Base-by-base conservation (phyloP, 2,113 vertebrate genomes). In the Ictalurus punctatus region DNA sequence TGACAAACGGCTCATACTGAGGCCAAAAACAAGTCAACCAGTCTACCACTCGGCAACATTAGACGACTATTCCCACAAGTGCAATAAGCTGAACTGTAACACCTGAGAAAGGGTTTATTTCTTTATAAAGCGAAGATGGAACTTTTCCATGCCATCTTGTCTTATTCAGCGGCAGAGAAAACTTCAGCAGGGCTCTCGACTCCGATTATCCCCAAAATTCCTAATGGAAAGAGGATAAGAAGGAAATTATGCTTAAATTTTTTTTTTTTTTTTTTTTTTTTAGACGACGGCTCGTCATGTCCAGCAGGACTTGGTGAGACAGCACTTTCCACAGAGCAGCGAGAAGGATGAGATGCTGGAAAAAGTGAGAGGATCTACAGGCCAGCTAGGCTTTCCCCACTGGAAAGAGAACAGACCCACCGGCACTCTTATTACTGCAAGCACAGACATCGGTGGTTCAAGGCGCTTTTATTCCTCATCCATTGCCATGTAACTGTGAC, bases 321-420 rank as follows among this genome's bases (percentile, higher is more conserved):
- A 23, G 90, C 74, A 90, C 83, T 94, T 95, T 94, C 92, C 90
- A 56, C 90, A 80, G 90, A 84, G 88, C 85, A 89, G 90, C 30
- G 34, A 65, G 82, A 82, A 58, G 23, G 58, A 89, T 84, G 90
- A 93, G 92, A 92, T 90, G 82, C 90, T 92, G 84, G 95, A 95
- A 95, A 95, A 91, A 89, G 34, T 90, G 88, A 92, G 89, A 63
- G 78, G 61, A 30, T 6, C 76, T 9, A 3, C n/a, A 40, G 52
- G 52, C 61, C 85, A 48, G 73, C 81, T 40, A 87, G 87, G 84
- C 80, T 86, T 84, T 87, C 54, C 89, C 78, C 58, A 16, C 52
- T 90, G 90, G 86, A 91, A 90, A 89, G 61, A 74, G 67, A 52
- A 34, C 54, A 74, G 65, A 23, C 88, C 37, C 17, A 86, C 40